These are phyloP conservation scores for Porites lutea DNA, from an alignment of 64 coral and sea anemone species.

Conservation along the genomic window DNA sequence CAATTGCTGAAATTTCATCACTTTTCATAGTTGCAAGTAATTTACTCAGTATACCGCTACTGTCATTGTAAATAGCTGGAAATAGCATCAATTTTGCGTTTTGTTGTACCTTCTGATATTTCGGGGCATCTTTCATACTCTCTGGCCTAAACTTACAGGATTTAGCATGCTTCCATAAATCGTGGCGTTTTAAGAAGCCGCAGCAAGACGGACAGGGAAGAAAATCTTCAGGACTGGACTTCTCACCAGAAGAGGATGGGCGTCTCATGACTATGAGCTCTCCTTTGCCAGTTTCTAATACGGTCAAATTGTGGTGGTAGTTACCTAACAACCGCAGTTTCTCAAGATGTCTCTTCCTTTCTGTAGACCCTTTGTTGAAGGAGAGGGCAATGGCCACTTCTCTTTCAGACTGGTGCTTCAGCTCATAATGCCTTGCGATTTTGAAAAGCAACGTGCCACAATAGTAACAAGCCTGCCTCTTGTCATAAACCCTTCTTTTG, in stretches of 20 bases:
- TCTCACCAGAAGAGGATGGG: neutral
- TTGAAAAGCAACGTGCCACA: conserved; percentile 39
- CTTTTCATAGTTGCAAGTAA: conserved; percentile 51
- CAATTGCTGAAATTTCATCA: conserved; percentile 18
- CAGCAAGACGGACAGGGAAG: conserved; percentile 57
- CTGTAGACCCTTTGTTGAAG: neutral
- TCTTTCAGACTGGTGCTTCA: conserved; percentile 18
- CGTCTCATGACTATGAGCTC: conserved; percentile 51
- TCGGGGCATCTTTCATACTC: neutral
- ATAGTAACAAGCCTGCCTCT: conserved; percentile 27
- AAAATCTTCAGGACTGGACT: conserved; percentile 16
- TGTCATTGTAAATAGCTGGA: neutral
- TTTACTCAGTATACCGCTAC: neutral
- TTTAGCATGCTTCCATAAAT: conserved; percentile 59
- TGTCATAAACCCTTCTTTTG: neutral
- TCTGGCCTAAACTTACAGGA: neutral
- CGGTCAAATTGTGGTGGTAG: conserved; percentile 61
- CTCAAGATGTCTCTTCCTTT: conserved; percentile 24
- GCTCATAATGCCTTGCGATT: conserved; percentile 43
- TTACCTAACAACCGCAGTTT: conserved; percentile 44
- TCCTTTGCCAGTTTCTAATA: conserved; percentile 40
- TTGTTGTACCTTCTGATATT: conserved; percentile 1
- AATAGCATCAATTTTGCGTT: conserved; percentile 21
- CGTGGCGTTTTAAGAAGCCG: conserved; percentile 32
- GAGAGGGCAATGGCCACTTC: conserved; percentile 49